A percentile compares a stretch with the other conserved stretches of the same genome.
These are phyloP conservation scores for Amphimallon solstitiale DNA, from an alignment of 2,888 invertebrate species.

Conservation along the genomic window DNA sequence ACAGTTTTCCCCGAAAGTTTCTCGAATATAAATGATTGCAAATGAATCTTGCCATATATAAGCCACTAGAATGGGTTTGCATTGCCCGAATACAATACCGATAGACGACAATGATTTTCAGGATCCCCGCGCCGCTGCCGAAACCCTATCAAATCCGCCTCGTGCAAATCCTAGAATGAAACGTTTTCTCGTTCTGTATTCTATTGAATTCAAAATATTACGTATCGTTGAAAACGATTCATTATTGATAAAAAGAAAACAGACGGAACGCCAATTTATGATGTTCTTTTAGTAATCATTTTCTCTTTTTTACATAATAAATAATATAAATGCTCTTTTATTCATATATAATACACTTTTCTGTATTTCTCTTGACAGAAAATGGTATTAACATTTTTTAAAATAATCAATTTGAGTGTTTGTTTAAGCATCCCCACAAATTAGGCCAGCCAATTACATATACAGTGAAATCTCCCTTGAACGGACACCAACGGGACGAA, in stretches of 20 bases:
- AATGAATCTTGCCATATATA: slow-evolving; percentile 53
- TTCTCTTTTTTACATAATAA: too few relatives aligned
- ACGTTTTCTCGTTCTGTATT: slow-evolving; percentile 3
- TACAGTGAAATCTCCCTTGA: too few relatives aligned
- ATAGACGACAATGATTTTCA: slow-evolving; percentile 48
- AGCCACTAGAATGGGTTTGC: slow-evolving; percentile 51
- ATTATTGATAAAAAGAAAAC: slow-evolving; percentile 1
- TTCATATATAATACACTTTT: too few relatives aligned
- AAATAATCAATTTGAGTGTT: too few relatives aligned
- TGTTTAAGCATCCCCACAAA: too few relatives aligned
- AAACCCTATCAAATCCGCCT: background rate
- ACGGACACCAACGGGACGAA: too few relatives aligned
- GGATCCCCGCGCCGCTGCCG: background rate
- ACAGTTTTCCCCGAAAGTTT: slow-evolving; percentile 51
- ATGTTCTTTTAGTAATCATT: background rate
- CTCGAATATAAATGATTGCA: slow-evolving; percentile 58
- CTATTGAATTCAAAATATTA: slow-evolving; percentile 19
- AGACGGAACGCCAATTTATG: background rate
- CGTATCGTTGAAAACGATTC: background rate
- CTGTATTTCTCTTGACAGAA: too few relatives aligned
- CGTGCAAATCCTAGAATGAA: slow-evolving; percentile 2
- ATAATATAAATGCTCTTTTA: too few relatives aligned
- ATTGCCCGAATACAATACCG: slow-evolving; percentile 52
- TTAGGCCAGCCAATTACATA: too few relatives aligned
- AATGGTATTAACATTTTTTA: too few relatives aligned